Conservation (phyloP, 2,797 vertebrate species). For the Megaceryle alcyon region DNA sequence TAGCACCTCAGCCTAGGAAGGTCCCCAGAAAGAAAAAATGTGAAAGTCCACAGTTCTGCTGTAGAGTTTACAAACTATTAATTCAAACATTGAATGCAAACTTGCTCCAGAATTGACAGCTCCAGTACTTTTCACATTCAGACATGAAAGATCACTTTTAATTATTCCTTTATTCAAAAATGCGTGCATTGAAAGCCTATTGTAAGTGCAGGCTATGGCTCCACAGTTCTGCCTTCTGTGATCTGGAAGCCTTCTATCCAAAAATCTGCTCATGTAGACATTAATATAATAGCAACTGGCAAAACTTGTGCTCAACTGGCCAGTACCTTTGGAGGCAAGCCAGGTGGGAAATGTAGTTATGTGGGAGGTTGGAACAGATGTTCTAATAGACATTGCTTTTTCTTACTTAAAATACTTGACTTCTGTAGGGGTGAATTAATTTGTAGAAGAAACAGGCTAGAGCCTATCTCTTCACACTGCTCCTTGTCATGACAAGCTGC, state of each 20-base stretch:
- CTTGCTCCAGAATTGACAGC: neutral
- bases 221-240: neutral
- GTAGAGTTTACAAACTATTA: neutral
- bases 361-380: neutral
- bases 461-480: neutral
- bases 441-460: neutral
- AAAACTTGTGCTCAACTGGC: neutral
- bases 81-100: neutral
- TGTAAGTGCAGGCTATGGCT: neutral
- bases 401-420: neutral
- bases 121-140: neutral
- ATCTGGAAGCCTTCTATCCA: neutral
- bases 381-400: neutral
- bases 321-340: neutral
- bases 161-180: neutral
- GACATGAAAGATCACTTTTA: neutral
- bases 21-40: neutral
- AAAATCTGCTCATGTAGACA: neutral
- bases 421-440: neutral
- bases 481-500: neutral
- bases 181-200: neutral
- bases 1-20: neutral
- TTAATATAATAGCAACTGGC: neutral
- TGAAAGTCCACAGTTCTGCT: neutral
- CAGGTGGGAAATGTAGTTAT: slow-evolving; percentile 15